Base-by-base conservation (phyloP, 2,113 vertebrate genomes). In the Thryonomys swinderianus region DNA sequence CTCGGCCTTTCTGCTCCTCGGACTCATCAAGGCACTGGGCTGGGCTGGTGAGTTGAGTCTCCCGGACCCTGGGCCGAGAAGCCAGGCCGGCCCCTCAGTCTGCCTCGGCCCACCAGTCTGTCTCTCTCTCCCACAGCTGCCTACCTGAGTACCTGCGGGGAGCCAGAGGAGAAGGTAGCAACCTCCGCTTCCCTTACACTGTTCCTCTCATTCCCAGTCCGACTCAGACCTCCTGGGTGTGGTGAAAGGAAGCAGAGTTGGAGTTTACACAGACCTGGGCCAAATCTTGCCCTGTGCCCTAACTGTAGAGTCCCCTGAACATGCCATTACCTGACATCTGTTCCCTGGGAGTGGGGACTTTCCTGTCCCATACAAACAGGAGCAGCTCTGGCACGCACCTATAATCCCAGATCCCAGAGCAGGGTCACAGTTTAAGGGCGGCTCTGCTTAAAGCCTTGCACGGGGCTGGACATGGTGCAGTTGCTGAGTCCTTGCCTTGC, bases 1-100 rank as follows among this genome's bases (percentile, higher is more conserved):
- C 51, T 93, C 97, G 1, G 97, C 98, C 4, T 98, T 98, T 55
- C 13, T 97, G 25, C 92, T 98, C 7, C 96, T 98, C 0, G 98
- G 98, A 6, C n/a, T 96, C 42, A 34, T 98, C 57, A 97, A 93
- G 62, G 51, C 25, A 0, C 42, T 98, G 7, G 74, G 93, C 90
- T 97, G 88, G 87, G 53, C 51, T 0, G 96, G 98, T 98, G 37
- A 92, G 97, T 96, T 89, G 80, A 86, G 11, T 42, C 62, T 76
- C 53, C 37, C 9, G 18, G 40, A 48, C n/a, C 4, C 0, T 30
- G 34, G 81, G 23, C 34, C 48, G 53, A 62, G 40, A 62, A 67
- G 55, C 76, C 51, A 27, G 8, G 18, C 21, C 40, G 40, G 66
- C 40, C 45, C 57, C 53, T 48, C 23, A 20, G 16, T 37, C n/a